phyloP scores from a whole-genome alignment of 2,797 vertebrate genomes.

The Acanthornis magna region DNA sequence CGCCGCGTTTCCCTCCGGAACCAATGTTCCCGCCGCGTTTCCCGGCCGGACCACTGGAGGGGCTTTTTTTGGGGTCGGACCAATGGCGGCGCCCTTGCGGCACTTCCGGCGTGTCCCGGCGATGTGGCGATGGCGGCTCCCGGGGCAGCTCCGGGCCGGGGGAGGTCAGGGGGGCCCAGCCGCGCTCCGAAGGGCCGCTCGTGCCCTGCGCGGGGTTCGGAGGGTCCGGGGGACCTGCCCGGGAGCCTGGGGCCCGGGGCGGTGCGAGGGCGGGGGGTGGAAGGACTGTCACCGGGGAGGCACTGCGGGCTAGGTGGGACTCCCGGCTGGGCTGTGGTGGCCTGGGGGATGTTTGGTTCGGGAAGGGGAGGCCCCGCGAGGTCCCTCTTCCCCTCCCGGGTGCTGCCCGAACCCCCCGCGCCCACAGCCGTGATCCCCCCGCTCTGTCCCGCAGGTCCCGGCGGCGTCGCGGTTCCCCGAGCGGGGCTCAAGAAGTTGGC shows the following conservation, averaged over 20 bases:
- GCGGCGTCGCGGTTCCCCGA: slow-evolving; percentile 14
- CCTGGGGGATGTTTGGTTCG: too few species aligned
- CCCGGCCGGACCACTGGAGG: background rate
- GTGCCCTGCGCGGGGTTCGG: background rate
- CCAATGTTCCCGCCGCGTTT: background rate
- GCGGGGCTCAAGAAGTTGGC: slow-evolving; percentile 82
- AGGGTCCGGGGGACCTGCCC: rapidly evolving
- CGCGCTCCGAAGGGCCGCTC: too few species aligned
- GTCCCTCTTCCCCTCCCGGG: rapidly evolving
- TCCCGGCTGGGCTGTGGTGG: background rate
- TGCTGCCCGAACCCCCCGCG: too few species aligned
- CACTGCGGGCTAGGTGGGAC: too few species aligned
- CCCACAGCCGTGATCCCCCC: background rate
- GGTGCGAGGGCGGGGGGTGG: too few species aligned
- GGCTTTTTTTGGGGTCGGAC: background rate
- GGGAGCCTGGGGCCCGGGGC: too few species aligned
- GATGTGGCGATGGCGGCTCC: slow-evolving; percentile 17
- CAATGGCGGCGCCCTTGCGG: background rate
- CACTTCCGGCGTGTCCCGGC: background rate
- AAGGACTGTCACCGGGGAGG: background rate
- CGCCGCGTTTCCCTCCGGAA: background rate
- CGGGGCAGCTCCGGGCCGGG: background rate
- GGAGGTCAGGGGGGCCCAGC: background rate
- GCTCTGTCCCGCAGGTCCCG: background rate
- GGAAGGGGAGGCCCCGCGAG: too few species aligned